Evolutionary conservation across 2,888 invertebrate species (phyloP).

Genomic region (Antheraea yamamai): DNA sequence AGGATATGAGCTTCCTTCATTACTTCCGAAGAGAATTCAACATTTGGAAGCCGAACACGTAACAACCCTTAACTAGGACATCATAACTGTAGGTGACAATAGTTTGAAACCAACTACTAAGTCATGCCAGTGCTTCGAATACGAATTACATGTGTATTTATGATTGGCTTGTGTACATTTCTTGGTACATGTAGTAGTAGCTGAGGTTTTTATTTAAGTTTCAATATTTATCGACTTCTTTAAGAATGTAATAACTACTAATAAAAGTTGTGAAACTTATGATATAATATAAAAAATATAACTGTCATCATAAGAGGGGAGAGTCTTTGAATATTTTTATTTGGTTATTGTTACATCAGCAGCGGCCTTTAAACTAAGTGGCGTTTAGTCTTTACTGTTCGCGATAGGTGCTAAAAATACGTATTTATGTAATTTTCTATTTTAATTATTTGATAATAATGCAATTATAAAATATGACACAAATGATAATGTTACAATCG

Average conservation of each 20-base stretch:
- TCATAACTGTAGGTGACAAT: constrained; percentile 21
- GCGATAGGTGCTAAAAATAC: too few relatives aligned
- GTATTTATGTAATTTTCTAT: background rate
- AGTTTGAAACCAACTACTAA: constrained; percentile 9
- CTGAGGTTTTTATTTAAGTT: background rate
- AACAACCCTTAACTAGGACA: constrained; percentile 21
- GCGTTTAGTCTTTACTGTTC: too few relatives aligned
- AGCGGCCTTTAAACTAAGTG: too few relatives aligned
- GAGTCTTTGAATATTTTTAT: too few relatives aligned
- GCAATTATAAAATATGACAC: background rate
- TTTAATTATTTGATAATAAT: background rate
- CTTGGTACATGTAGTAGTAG: background rate
- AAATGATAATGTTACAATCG: background rate
- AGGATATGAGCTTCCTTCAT: constrained; percentile 19
- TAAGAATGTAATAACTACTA: background rate
- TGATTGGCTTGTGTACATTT: background rate
- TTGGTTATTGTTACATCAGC: background rate
- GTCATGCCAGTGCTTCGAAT: constrained; percentile 8
- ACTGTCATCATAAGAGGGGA: too few relatives aligned
- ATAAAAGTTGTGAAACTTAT: background rate
- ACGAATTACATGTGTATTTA: constrained; percentile 12
- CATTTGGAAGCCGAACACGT: constrained; percentile 20
- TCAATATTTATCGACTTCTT: background rate
- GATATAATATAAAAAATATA: too few relatives aligned
- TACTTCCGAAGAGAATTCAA: constrained; percentile 14